phyloP scores from a whole-genome alignment of 1,140 invertebrate species.

The Pantala flavescens region DNA sequence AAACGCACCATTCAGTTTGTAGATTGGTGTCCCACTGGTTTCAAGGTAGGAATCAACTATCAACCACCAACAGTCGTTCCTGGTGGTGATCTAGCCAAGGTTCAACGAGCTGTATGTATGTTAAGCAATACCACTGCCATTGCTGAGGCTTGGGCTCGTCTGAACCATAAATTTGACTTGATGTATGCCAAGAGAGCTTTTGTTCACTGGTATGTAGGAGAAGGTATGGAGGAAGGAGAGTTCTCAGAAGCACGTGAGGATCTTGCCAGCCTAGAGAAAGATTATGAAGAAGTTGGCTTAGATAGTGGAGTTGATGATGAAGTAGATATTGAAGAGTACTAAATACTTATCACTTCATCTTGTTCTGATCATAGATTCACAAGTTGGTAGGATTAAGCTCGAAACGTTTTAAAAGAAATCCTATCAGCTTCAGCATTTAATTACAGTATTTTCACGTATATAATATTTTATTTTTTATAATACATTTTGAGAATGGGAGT shows the following conservation, averaged over 20 bases:
- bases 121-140: constrained; percentile 76
- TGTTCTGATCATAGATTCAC: too few species aligned
- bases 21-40: constrained; percentile 84
- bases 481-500: too few species aligned
- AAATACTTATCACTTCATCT: too few species aligned
- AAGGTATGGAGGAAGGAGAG: constrained; percentile 67
- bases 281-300: constrained; percentile 55
- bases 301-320: constrained; percentile 44
- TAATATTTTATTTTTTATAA: too few species aligned
- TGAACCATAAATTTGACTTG: constrained; percentile 73
- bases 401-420: too few species aligned
- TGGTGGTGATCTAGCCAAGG: constrained; percentile 67
- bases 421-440: too few species aligned
- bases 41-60: constrained; percentile 75
- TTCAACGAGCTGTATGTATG: constrained; percentile 63
- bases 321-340: constrained; percentile 39
- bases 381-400: too few species aligned
- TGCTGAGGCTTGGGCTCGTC: constrained; percentile 62
- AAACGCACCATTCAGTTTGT: constrained; percentile 79
- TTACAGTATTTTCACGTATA: too few species aligned
- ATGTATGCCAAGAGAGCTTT: constrained; percentile 59
- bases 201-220: constrained; percentile 66
- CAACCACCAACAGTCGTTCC: constrained; percentile 70
- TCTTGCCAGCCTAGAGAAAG: constrained; percentile 52
- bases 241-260: constrained; percentile 54